A percentile compares a stretch with the other conserved stretches of the same genome.
Evolutionary conservation across 1,140 invertebrate species (phyloP).

Genomic region (Eupristina koningsbergeri): DNA sequence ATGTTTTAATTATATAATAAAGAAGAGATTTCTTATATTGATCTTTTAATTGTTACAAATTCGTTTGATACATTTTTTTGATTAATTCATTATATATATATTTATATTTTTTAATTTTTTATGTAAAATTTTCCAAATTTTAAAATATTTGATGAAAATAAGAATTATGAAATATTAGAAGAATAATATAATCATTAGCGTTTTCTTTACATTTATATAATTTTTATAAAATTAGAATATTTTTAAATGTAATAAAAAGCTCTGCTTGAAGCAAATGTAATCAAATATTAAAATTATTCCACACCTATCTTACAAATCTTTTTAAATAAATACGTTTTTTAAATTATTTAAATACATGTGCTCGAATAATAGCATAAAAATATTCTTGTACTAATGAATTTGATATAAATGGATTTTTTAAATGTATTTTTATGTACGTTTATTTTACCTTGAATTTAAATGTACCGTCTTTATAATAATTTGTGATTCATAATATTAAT

Average conservation of each 20-base stretch:
- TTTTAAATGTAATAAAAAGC: too few relatives aligned
- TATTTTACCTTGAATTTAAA: conserved; percentile 35
- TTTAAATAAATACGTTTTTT: background rate
- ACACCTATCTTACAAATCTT: background rate
- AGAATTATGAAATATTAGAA: background rate
- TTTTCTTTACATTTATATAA: too few relatives aligned
- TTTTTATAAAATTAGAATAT: too few relatives aligned
- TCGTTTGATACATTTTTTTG: too few relatives aligned
- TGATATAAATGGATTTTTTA: conserved; percentile 31
- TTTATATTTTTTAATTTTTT: too few relatives aligned
- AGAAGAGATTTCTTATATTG: too few relatives aligned
- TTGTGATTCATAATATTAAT: conserved; percentile 21
- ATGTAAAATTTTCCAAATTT: too few relatives aligned
- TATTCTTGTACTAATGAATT: conserved; percentile 8
- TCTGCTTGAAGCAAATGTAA: background rate
- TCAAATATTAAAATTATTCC: conserved; percentile 1
- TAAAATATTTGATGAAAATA: too few relatives aligned
- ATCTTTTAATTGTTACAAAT: too few relatives aligned
- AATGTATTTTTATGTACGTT: background rate
- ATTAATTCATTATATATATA: too few relatives aligned
- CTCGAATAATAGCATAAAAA: background rate
- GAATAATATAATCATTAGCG: too few relatives aligned
- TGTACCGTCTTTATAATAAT: conserved; percentile 24
- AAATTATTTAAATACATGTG: conserved; percentile 26
- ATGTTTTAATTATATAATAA: too few relatives aligned